Base-by-base conservation (phyloP, 2,888 invertebrate genomes). In the Cenopis cana region DNA sequence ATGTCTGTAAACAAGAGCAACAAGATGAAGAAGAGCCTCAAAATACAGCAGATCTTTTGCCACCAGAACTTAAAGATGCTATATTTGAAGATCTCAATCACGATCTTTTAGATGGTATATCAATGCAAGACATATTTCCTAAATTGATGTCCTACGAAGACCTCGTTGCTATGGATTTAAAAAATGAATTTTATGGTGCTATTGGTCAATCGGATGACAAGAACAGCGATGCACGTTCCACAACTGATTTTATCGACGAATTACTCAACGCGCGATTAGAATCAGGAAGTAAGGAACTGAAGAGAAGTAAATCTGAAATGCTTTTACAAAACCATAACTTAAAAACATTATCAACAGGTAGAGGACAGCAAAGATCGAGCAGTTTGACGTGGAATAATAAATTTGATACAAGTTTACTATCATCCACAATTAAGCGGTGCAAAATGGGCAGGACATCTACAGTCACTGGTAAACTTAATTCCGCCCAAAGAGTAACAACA, bases 1-100 rank as follows among this genome's bases (percentile, higher is more conserved):
- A 93, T 76, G 94, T 95, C 11, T 95, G 95, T 76, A 94, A 94
- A 77, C 95, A 94, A 84, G 96, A 96, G 80, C 94, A 95, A 68
- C 95, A 96, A 82, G 95, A 95, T 79, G 96, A 96, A 77, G 96
- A 96, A 84, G 96, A 96, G 81, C 96, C 96, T n/a, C 97, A 97
- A 82, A 96, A 95, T 79, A 96, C 96, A 69, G 96, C 96, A 3
- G 97, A 97, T 85, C 89, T 97, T 11, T 87, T 97, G 64, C 97
- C 97, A n/a, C 97, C 97, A 0, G 97, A 97, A 91, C 94, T 97
- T 3, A 97, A 97, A 82, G 97, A 97, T 83, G 97, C 97, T 11
- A 97, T 97, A 83, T 96, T 97, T 79, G 96, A 97, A 91, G 97
- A 97, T 82, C 89, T 97, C 33, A 97, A 97, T 33, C 97, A 97